phyloP scores from a whole-genome alignment of 2,888 invertebrate genomes.

The Lepidochrysops patricia region DNA sequence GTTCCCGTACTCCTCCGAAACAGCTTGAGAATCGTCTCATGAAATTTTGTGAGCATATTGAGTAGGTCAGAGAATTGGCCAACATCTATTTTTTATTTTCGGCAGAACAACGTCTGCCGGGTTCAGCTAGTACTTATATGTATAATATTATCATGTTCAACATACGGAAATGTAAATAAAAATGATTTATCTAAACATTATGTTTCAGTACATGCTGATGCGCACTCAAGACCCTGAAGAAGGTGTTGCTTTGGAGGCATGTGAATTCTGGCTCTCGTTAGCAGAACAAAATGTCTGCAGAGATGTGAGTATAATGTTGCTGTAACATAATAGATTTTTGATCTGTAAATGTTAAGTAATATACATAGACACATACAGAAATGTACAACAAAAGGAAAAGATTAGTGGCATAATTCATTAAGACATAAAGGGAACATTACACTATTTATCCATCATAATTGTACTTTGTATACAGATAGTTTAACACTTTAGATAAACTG shows the following conservation, averaged over 20 bases:
- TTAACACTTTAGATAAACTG: background rate
- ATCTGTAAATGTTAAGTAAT: too few species aligned
- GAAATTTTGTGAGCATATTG: too few species aligned
- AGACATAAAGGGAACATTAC: background rate
- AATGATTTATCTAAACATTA: background rate
- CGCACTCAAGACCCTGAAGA: slow-evolving; percentile 96
- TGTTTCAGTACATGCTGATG: slow-evolving; percentile 89
- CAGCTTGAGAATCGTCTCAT: too few species aligned
- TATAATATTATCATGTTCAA: too few species aligned
- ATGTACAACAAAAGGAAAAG: too few species aligned
- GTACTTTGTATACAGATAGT: background rate
- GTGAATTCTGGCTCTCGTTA: slow-evolving; percentile 98
- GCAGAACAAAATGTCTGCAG: slow-evolving; percentile 96
- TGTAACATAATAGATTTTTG: background rate
- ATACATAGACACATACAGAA: background rate
- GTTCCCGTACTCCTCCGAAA: too few species aligned
- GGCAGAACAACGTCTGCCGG: too few species aligned
- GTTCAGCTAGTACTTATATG: too few species aligned
- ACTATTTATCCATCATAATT: background rate
- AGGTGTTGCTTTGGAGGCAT: slow-evolving; percentile 96
- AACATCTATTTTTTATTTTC: too few species aligned
- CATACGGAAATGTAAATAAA: background rate
- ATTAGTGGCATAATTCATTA: too few species aligned
- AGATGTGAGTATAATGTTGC: slow-evolving; percentile 71
- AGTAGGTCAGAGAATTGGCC: too few species aligned